A percentile compares a stretch with the other conserved stretches of the same genome.
Evolutionary conservation across 2,888 invertebrate species (phyloP).

Genomic region (Steinernema carpocapsae): DNA sequence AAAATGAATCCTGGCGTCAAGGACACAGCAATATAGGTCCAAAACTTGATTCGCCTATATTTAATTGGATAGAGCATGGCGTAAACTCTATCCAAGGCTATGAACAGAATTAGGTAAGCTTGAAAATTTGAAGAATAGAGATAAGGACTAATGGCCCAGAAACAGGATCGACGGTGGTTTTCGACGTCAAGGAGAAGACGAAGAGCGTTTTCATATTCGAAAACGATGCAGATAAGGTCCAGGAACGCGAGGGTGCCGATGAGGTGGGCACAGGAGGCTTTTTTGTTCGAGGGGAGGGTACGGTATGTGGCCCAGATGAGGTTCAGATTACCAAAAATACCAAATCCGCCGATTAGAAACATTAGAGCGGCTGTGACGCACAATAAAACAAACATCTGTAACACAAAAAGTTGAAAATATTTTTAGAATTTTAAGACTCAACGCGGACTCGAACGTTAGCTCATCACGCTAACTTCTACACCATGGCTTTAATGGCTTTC

Average conservation of each 20-base stretch:
- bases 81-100: not conserved
- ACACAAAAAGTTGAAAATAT: not conserved
- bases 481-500: too few species aligned
- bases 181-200: not conserved
- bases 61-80: not conserved
- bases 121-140: constrained; percentile 2
- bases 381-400: not conserved
- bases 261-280: not conserved
- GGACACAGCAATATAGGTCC: not conserved
- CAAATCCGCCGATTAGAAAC: not conserved
- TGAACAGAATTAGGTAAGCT: not conserved
- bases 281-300: not conserved
- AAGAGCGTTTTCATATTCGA: not conserved
- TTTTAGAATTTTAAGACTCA: not conserved
- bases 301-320: not conserved
- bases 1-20: not conserved
- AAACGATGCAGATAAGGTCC: constrained; percentile 9
- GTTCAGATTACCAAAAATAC: not conserved
- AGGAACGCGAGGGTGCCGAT: constrained; percentile 10
- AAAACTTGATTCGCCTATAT: not conserved
- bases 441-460: not conserved
- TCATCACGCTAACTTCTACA: too few species aligned
- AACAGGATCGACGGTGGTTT: constrained; percentile 9
- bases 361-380: not conserved
- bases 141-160: constrained; percentile 21